Percentiles rank a stretch among this genome's conserved stretches.
Conservation (phyloP, 2,888 invertebrate species). For the Chromoteleia sp. region DNA sequence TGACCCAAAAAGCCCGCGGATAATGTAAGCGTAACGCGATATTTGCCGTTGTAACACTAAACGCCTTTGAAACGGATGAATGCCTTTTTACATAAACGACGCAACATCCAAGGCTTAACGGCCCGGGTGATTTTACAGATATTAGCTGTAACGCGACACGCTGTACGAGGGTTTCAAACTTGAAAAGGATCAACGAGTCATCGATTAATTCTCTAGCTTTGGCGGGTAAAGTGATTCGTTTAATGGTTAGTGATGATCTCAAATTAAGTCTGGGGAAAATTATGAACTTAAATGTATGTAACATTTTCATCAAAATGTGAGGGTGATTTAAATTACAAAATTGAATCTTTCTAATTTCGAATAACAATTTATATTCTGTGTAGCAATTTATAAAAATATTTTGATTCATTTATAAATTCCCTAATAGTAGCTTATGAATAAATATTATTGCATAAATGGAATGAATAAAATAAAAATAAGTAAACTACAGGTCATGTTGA, state of each 20-base stretch:
- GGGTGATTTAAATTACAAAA: no score
- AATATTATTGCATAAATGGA: no score
- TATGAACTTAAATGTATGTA: no score
- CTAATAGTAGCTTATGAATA: no score
- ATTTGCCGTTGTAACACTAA: constrained; percentile 45
- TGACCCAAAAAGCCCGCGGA: constrained; percentile 66
- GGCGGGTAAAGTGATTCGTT: not conserved
- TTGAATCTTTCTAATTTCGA: no score
- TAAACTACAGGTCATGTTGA: no score
- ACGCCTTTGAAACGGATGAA: constrained; percentile 63
- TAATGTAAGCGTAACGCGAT: constrained; percentile 62
- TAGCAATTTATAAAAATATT: no score
- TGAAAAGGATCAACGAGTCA: constrained; percentile 49
- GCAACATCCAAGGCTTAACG: constrained; percentile 42
- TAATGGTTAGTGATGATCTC: not conserved
- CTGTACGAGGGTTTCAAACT: constrained; percentile 33
- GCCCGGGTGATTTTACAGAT: constrained; percentile 24
- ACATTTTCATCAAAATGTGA: no score
- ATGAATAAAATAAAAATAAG: no score
- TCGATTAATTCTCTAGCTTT: constrained; percentile 23
- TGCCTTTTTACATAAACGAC: constrained; percentile 61
- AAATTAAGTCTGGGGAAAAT: not conserved
- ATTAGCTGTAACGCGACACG: constrained; percentile 50
- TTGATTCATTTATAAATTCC: no score
- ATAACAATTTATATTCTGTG: no score